Evolutionary conservation across 2,113 vertebrate species (phyloP).

Genomic region (Eolophus roseicapilla): DNA sequence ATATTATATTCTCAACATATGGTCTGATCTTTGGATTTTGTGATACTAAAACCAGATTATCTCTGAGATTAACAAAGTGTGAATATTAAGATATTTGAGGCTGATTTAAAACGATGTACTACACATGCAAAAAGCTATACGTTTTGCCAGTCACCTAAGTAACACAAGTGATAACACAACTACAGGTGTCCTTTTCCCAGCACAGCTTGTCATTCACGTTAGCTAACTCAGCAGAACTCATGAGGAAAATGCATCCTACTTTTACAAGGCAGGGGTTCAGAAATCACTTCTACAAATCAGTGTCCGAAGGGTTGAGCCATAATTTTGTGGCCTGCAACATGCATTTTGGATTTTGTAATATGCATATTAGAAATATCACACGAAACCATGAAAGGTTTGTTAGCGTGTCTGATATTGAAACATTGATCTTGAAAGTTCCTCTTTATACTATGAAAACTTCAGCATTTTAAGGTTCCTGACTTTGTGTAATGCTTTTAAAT

Average conservation of each 20-base stretch:
- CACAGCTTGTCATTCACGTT: neutral
- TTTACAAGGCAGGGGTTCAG: neutral
- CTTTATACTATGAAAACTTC: neutral
- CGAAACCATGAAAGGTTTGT: neutral
- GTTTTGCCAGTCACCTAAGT: neutral
- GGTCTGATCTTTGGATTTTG: neutral
- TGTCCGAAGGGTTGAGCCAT: neutral
- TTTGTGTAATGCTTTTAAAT: neutral
- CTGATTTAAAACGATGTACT: neutral
- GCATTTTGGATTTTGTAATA: neutral
- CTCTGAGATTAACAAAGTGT: neutral
- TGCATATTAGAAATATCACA: neutral
- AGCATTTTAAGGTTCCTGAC: neutral
- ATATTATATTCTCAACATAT: neutral
- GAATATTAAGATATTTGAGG: neutral
- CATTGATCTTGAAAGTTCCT: neutral
- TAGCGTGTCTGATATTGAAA: neutral
- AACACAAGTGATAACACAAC: neutral
- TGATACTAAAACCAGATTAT: neutral
- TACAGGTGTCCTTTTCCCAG: neutral
- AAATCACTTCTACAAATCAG: neutral
- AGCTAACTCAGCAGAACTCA: neutral
- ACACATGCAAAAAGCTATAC: neutral
- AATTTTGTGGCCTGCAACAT: neutral
- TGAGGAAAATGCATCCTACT: neutral